Conservation (phyloP, 2,797 vertebrate genomes). For the Sebastes goodei region DNA sequence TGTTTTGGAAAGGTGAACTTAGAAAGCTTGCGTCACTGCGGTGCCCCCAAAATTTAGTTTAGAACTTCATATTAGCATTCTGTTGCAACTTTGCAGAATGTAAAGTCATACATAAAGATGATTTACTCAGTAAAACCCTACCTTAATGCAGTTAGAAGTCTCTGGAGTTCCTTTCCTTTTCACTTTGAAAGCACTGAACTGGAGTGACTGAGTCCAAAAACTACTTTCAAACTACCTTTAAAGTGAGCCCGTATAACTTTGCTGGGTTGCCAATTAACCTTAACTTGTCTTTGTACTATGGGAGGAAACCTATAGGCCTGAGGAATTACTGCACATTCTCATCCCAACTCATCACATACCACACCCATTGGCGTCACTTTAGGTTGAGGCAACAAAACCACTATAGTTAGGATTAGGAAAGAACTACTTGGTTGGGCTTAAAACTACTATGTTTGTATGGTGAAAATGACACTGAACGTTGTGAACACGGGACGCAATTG, state of each 20-base stretch:
- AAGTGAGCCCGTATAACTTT: background rate
- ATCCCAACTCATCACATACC: too few species aligned
- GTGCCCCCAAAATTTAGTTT: background rate
- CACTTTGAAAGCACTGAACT: background rate
- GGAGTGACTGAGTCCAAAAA: background rate
- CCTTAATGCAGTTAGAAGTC: background rate
- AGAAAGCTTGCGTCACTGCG: background rate
- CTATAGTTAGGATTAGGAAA: too few species aligned
- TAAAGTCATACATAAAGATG: slow-evolving; percentile 9
- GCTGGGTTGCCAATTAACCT: background rate
- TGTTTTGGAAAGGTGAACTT: background rate
- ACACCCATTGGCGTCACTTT: too few species aligned
- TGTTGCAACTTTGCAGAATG: background rate
- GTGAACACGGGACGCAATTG: too few species aligned
- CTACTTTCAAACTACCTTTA: background rate
- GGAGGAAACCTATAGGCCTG: background rate
- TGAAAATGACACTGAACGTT: too few species aligned
- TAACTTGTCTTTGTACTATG: background rate
- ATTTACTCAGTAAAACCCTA: background rate
- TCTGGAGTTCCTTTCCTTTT: background rate
- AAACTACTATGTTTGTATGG: too few species aligned
- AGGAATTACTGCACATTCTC: too few species aligned
- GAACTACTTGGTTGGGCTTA: too few species aligned
- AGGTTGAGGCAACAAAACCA: background rate
- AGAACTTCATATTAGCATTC: slow-evolving; percentile 3